Evolutionary conservation across 2,113 vertebrate genomes (phyloP).

Genomic region (Seriola aureovittata): DNA sequence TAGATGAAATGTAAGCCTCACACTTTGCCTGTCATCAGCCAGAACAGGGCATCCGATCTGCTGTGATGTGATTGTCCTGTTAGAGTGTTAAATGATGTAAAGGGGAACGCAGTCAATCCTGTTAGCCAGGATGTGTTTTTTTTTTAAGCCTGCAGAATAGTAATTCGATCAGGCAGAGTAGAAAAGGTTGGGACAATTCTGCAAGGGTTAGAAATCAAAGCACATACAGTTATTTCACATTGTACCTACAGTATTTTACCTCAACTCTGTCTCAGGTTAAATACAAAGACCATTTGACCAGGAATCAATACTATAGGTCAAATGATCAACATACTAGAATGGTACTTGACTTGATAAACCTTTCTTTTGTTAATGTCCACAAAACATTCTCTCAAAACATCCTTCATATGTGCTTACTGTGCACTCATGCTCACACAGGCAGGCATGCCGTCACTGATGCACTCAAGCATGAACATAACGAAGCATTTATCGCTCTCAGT

Average conservation of each 20-base stretch:
- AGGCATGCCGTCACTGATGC: not conserved
- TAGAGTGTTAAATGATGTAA: constrained; percentile 24
- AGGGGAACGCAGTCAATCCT: constrained; percentile 21
- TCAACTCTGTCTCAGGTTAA: not conserved
- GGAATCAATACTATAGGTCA: not conserved
- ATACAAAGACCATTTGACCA: not conserved
- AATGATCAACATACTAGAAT: not conserved
- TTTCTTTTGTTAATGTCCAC: not conserved
- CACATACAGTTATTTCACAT: not conserved
- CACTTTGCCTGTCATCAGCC: not conserved
- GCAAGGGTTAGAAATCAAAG: not conserved
- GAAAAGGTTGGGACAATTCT: not conserved
- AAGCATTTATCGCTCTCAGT: constrained; percentile 18
- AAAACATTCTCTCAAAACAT: not conserved
- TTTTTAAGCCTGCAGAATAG: constrained; percentile 26
- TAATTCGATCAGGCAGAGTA: not conserved
- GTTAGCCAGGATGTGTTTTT: constrained; percentile 16
- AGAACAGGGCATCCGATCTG: constrained; percentile 1
- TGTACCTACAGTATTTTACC: not conserved
- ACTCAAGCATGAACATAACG: constrained; percentile 31
- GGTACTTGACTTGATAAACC: constrained; percentile 3
- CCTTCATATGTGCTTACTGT: not conserved
- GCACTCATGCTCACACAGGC: not conserved
- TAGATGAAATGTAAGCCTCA: constrained; percentile 8
- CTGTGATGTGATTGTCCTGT: constrained; percentile 3